phyloP scores from a whole-genome alignment of 1,140 invertebrate species.

The Orchesella cincta region DNA sequence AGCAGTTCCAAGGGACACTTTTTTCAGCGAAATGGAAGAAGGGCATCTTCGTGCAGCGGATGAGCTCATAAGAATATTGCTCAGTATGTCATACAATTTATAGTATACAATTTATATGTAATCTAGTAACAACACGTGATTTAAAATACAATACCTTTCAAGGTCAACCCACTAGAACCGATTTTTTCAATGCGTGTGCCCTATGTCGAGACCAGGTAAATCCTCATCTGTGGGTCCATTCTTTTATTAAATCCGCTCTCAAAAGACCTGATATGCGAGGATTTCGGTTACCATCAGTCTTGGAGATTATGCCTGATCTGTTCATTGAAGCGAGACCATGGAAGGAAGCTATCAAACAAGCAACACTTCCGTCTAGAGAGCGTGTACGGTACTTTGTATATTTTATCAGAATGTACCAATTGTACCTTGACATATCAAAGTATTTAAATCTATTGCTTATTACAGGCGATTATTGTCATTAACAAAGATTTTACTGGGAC shows the following conservation, averaged over 20 bases:
- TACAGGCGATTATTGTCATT: not conserved
- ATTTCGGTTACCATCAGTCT: conserved; percentile 46
- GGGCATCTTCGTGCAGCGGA: conserved; percentile 44
- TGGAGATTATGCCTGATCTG: conserved; percentile 50
- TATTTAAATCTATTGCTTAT: too few species aligned
- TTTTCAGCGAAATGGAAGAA: conserved; percentile 48
- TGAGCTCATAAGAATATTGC: conserved; percentile 40
- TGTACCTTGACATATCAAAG: too few species aligned
- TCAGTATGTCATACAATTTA: conserved; percentile 31
- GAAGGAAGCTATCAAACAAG: not conserved
- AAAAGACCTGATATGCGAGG: conserved; percentile 40
- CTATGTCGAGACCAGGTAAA: conserved; percentile 49
- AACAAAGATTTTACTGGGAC: conserved; percentile 20
- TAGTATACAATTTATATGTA: not conserved
- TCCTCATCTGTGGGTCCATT: conserved; percentile 46
- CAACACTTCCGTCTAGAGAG: conserved; percentile 31
- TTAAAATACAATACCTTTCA: too few species aligned
- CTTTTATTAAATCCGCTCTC: conserved; percentile 39
- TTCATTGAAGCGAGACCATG: conserved; percentile 36
- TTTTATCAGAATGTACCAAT: too few species aligned
- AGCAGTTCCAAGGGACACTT: conserved; percentile 33
- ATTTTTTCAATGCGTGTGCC: conserved; percentile 31
- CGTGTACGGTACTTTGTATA: conserved; percentile 32
- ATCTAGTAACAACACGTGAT: not conserved
- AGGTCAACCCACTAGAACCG: not conserved